Percentiles rank a stretch among this genome's conserved stretches.
Evolutionary conservation across 2,888 invertebrate genomes (phyloP).

Genomic region (Lasioglossum malachurum): DNA sequence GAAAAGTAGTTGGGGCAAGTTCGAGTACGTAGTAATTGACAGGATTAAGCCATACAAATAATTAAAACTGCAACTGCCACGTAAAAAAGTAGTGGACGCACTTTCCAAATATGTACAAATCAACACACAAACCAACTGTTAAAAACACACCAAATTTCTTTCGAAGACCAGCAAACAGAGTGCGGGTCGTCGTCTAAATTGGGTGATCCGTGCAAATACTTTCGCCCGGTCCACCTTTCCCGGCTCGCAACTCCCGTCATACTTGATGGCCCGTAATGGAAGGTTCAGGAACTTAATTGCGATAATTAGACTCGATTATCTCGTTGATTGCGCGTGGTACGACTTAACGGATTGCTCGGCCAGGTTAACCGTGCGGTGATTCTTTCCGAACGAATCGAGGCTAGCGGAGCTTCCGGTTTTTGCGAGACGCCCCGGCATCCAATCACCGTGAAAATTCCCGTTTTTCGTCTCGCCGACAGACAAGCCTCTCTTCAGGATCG

Average conservation of each 20-base stretch:
- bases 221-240: neutral
- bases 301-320: constrained; percentile 49
- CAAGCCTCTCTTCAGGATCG: constrained; percentile 14
- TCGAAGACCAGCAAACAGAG: neutral
- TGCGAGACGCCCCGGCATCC: constrained; percentile 44
- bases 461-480: constrained; percentile 59
- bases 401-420: constrained; percentile 74
- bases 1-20: too few relatives aligned
- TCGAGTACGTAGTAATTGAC: too few relatives aligned
- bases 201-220: neutral
- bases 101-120: too few relatives aligned
- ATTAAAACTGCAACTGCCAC: too few relatives aligned
- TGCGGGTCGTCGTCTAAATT: neutral
- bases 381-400: constrained; percentile 67
- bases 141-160: neutral
- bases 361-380: constrained; percentile 46
- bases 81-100: too few relatives aligned
- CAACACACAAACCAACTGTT: too few relatives aligned
- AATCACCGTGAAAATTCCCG: constrained; percentile 72
- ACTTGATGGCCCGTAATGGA: constrained; percentile 9
- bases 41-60: too few relatives aligned
- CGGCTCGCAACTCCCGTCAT: neutral
- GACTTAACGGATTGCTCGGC: constrained; percentile 56
- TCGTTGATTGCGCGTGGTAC: constrained; percentile 43
- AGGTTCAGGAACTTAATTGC: constrained; percentile 36